Evolutionary conservation across 1,140 invertebrate species (phyloP), one percentile per base, ranked within the genome.

Genomic region (Luehdorfia chinensis): DNA sequence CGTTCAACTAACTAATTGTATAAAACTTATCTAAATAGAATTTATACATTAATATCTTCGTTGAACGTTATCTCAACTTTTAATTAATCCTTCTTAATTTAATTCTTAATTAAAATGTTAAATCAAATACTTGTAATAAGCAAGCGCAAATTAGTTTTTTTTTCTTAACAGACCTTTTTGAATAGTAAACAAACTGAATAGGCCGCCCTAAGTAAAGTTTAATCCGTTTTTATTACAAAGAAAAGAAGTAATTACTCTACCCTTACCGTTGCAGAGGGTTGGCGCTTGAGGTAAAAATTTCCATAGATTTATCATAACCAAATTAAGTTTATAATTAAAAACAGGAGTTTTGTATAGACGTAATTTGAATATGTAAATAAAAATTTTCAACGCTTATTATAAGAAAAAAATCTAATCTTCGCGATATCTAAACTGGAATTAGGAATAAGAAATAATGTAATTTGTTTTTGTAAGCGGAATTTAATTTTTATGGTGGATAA

Each of bases 321-420:
- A 85, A 85, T 85, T 83, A 85, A 83, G 77, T 84, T 83, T 85
- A 85, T 83, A 85, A 83, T 83, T 83, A 85, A 85, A 83, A 80
- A 75, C 78, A 83, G 72, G 74, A 83, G 70, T 85, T 85, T 74
- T 83, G 78, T 81, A 81, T 85, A 77, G 77, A 76, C 64, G 59
- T 70, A 67, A 85, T 85, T 85, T 81, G 66, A 83, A 83, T 85
- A 85, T 83, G 76, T 80, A 74, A 79, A 79, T 81, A 73, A 72
- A 71, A 70, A 70, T 68, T 58, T 77, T 71, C 47, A 47, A 57
- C 50, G 64, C 57, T 71, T 66, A 62, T 67, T 56, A 70, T 60
- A 49, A 61, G 31, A 57, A 68, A 31, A 31, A 31, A 31, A 60
- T 47, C 49, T 63, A 59, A 60, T 60, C 55, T 61, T 49, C 12